Conservation (phyloP, 2,888 invertebrate species). For the Andrena praecox region DNA sequence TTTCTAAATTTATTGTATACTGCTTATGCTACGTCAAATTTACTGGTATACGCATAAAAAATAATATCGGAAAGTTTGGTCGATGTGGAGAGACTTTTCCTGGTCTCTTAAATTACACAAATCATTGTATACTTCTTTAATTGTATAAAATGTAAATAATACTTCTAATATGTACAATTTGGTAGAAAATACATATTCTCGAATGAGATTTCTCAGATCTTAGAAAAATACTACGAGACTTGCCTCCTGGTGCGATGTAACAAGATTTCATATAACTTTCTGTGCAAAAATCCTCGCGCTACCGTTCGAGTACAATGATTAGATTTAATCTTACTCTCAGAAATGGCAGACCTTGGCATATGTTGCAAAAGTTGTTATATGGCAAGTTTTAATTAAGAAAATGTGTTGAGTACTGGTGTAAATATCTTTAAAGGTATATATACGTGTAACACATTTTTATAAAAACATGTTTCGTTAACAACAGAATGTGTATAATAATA, state of each 20-base stretch:
- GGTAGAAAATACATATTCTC: conserved; percentile 36
- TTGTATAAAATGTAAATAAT: conserved; percentile 31
- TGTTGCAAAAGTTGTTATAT: conserved; percentile 27
- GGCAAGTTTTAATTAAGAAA: conserved; percentile 42
- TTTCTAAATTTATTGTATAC: conserved; percentile 60
- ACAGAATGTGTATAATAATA: conserved; percentile 39
- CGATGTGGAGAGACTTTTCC: conserved; percentile 26
- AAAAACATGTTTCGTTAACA: conserved; percentile 42
- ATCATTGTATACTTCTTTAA: conserved; percentile 14
- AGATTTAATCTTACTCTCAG: conserved; percentile 11
- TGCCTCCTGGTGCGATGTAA: conserved; percentile 12
- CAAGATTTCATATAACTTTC: not conserved
- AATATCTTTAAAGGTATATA: conserved; percentile 35
- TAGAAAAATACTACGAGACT: conserved; percentile 12
- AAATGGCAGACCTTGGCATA: conserved; percentile 56
- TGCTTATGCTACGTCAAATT: conserved; percentile 30
- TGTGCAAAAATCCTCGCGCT: not conserved
- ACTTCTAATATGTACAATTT: conserved; percentile 55
- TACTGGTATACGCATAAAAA: conserved; percentile 31
- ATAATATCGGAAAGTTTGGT: conserved; percentile 48
- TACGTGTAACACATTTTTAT: conserved; percentile 31
- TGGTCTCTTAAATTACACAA: conserved; percentile 28
- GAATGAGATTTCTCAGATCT: conserved; percentile 45
- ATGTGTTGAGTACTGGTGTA: conserved; percentile 7
- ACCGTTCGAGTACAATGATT: conserved; percentile 8